phyloP scores from a whole-genome alignment of 2,113 vertebrate species.

The Ondatra zibethicus region DNA sequence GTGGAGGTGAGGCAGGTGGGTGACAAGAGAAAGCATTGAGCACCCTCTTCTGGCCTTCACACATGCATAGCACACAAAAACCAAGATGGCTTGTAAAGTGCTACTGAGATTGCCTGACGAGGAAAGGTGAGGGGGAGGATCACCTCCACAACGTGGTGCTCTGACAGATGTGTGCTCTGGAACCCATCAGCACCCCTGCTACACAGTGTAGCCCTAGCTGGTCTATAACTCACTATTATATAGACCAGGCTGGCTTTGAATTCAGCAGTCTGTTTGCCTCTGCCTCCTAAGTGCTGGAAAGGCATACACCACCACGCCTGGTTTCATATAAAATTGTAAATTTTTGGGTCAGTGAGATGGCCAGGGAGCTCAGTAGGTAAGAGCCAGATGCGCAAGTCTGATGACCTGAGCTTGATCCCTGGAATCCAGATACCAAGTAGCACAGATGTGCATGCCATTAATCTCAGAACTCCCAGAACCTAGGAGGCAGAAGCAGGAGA shows the following conservation, averaged over 20 bases:
- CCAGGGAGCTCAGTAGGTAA: not conserved
- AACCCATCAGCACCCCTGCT: not conserved
- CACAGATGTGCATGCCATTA: not conserved
- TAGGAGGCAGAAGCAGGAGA: not conserved
- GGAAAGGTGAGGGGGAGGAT: too few species aligned
- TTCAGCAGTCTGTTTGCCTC: not conserved
- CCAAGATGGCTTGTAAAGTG: not conserved
- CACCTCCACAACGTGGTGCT: not conserved
- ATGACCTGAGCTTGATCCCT: not conserved
- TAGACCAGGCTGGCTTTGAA: not conserved
- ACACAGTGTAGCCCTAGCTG: not conserved
- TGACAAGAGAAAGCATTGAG: too few species aligned
- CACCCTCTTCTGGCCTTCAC: not conserved
- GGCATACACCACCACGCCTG: too few species aligned
- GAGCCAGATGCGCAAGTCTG: not conserved
- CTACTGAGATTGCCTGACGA: not conserved
- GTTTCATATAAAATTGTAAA: not conserved
- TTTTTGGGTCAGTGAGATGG: not conserved
- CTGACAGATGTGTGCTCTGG: not conserved
- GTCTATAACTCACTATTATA: not conserved
- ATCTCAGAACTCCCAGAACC: not conserved
- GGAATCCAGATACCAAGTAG: not conserved
- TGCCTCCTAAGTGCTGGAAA: not conserved
- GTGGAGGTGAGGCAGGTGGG: not conserved
- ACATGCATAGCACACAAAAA: not conserved